Evolutionary conservation across 2,888 invertebrate species (phyloP).

Genomic region (Drymonia ruficornis): DNA sequence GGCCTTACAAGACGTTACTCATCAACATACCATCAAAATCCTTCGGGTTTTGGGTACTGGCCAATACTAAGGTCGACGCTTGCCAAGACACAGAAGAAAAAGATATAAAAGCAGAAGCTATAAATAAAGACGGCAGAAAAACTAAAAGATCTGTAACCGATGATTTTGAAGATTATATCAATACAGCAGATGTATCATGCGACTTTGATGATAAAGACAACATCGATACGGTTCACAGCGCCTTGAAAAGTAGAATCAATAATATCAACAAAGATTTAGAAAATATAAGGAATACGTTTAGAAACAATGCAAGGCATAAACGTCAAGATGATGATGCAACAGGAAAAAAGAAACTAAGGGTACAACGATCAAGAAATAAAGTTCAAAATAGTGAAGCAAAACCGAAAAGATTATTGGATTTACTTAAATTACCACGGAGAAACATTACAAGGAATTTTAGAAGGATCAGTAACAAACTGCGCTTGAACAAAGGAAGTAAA

Average conservation of each 20-base stretch:
- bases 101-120: slow-evolving; percentile 33
- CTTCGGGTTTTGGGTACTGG: slow-evolving; percentile 91
- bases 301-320: slow-evolving; percentile 42
- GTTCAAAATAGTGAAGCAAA: slow-evolving; percentile 34
- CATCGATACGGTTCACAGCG: slow-evolving; percentile 31
- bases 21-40: slow-evolving; percentile 87
- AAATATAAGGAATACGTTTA: slow-evolving; percentile 45
- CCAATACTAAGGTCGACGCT: slow-evolving; percentile 86
- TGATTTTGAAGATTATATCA: slow-evolving; percentile 37
- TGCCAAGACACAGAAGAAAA: slow-evolving; percentile 65
- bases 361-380: slow-evolving; percentile 28
- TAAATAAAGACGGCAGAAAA: slow-evolving; percentile 35
- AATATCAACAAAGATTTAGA: slow-evolving; percentile 56
- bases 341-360: slow-evolving; percentile 32
- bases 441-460: slow-evolving; percentile 23
- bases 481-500: slow-evolving; percentile 27
- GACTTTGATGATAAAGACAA: slow-evolving; percentile 37
- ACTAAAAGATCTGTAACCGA: slow-evolving; percentile 49
- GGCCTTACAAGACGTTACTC: slow-evolving; percentile 81
- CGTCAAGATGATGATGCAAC: slow-evolving; percentile 40
- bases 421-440: slow-evolving; percentile 29
- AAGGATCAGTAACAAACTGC: slow-evolving; percentile 17
- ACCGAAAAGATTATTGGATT: slow-evolving; percentile 38
- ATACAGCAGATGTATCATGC: slow-evolving; percentile 33
- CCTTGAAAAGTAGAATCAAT: slow-evolving; percentile 45